These are phyloP conservation scores for Ifrita kowaldi DNA, from an alignment of 2,113 vertebrate genomes.

Conservation along the genomic window DNA sequence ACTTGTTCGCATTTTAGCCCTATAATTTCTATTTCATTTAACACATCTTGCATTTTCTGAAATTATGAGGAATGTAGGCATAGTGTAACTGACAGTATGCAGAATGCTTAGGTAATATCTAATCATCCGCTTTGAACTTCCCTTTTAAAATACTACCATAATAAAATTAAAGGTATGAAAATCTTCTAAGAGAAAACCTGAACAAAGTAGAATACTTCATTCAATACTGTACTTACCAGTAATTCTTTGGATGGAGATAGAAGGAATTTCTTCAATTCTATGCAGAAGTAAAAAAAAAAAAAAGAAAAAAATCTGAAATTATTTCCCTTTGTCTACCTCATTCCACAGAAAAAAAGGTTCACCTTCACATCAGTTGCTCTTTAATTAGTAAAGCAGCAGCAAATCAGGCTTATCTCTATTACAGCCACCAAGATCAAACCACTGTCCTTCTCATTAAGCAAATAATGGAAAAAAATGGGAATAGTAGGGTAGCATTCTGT, in stretches of 20 bases:
- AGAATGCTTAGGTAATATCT: background rate
- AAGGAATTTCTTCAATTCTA: background rate
- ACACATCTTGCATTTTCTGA: background rate
- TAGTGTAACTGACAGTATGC: background rate
- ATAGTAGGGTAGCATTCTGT: background rate
- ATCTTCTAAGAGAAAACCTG: background rate
- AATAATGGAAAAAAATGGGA: background rate
- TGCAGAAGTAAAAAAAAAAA: background rate
- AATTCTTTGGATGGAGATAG: background rate
- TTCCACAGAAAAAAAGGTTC: background rate
- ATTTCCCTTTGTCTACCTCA: background rate
- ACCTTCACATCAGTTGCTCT: background rate
- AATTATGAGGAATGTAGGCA: background rate
- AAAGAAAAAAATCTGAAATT: background rate
- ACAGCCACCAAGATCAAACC: background rate
- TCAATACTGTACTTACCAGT: background rate
- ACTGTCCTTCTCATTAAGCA: background rate
- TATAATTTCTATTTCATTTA: background rate
- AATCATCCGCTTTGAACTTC: background rate
- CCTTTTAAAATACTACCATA: background rate
- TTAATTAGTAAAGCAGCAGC: background rate
- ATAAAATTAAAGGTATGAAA: background rate
- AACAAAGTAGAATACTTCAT: background rate
- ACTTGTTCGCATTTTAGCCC: background rate
- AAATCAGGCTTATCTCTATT: background rate